A percentile compares a stretch with the other conserved stretches of the same genome.
phyloP scores from a whole-genome alignment of 2,888 invertebrate genomes.

The Liposcelis brunnea region DNA sequence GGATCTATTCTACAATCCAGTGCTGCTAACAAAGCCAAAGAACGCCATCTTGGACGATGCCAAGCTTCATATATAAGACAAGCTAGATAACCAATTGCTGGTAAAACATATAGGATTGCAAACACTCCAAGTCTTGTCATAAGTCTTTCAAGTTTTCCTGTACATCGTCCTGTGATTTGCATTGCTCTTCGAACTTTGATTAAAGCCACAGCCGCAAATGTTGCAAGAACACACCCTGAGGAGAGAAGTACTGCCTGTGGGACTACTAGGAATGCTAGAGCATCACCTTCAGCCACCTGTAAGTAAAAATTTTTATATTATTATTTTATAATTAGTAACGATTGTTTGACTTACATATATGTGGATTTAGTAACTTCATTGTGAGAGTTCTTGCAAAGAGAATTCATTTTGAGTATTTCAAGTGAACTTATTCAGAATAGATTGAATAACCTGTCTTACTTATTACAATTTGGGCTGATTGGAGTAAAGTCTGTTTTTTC shows the following conservation, averaged over 20 bases:
- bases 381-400: too few species aligned
- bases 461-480: too few species aligned
- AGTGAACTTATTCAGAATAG: too few species aligned
- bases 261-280: constrained; percentile 41
- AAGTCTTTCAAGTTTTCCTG: constrained; percentile 42
- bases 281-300: constrained; percentile 38
- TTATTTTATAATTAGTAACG: too few species aligned
- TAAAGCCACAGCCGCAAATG: constrained; percentile 58
- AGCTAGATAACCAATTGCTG: constrained; percentile 53
- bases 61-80: constrained; percentile 46
- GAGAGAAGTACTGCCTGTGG: constrained; percentile 44
- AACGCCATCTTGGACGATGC: constrained; percentile 29
- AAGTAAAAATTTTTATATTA: too few species aligned
- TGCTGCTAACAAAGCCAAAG: constrained; percentile 32
- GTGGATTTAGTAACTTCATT: too few species aligned
- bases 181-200: constrained; percentile 48
- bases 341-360: too few species aligned
- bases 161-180: constrained; percentile 36
- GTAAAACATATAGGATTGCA: constrained; percentile 54
- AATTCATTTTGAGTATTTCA: too few species aligned
- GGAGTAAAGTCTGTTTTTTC: too few species aligned
- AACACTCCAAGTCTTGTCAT: constrained; percentile 65
- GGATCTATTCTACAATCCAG: constrained; percentile 27
- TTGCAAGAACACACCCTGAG: constrained; percentile 51
- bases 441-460: too few species aligned